A percentile compares a stretch with the other conserved stretches of the same genome.
Conservation (phyloP, 2,113 vertebrate species). For the Clarias gariepinus region DNA sequence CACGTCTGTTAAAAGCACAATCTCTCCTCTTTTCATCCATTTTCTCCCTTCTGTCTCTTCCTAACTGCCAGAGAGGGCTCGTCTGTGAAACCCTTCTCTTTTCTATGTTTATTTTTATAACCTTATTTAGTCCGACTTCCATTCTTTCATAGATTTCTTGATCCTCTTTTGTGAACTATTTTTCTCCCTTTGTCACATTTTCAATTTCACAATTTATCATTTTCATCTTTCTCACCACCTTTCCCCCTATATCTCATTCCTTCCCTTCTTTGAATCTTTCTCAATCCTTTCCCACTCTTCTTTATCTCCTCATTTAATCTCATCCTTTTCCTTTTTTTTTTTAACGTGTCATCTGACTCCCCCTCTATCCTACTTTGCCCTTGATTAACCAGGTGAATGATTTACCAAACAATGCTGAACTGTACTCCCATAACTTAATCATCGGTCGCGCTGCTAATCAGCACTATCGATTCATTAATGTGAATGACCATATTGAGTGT, state of each 20-base stretch:
- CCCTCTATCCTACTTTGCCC: neutral
- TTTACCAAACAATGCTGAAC: neutral
- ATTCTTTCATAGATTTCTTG: neutral
- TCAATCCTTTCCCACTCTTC: slow-evolving; percentile 1
- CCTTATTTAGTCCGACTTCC: neutral
- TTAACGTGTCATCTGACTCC: slow-evolving; percentile 20
- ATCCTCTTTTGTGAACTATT: neutral
- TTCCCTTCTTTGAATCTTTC: neutral
- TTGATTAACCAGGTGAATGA: neutral
- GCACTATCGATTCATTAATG: neutral
- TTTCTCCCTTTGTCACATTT: too few species aligned
- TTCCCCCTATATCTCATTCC: neutral
- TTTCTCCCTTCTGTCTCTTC: neutral
- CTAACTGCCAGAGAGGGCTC: neutral
- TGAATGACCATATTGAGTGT: neutral
- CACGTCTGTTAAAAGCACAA: slow-evolving; percentile 67
- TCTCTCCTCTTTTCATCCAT: slow-evolving; percentile 38
- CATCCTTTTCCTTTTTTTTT: neutral
- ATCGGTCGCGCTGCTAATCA: neutral
- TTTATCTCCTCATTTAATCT: neutral
- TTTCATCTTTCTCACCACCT: neutral
- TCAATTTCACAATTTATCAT: too few species aligned
- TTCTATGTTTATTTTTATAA: neutral
- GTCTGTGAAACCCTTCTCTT: neutral
- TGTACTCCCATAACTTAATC: neutral